Conservation (phyloP, 2,888 invertebrate species). For the Belgica antarctica region DNA sequence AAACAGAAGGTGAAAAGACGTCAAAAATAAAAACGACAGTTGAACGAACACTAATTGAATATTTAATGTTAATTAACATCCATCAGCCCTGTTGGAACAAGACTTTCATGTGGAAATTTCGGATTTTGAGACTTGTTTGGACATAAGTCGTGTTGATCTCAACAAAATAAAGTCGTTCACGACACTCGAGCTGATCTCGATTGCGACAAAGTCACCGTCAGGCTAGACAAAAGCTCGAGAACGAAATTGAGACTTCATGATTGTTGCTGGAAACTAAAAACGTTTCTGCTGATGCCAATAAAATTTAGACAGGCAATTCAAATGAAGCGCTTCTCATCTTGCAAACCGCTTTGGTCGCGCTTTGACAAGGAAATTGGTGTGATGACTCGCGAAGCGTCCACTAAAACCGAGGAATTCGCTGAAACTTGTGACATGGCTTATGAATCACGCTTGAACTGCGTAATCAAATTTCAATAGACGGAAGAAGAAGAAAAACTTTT, state of each 20-base stretch:
- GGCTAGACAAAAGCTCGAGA: too few relatives aligned
- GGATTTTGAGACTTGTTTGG: too few relatives aligned
- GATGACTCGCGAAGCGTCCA: background rate
- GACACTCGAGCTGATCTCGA: too few relatives aligned
- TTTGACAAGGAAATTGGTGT: background rate
- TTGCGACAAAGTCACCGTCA: too few relatives aligned
- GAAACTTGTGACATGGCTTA: background rate
- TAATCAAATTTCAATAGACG: background rate
- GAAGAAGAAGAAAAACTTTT: too few relatives aligned
- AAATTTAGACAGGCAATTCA: background rate
- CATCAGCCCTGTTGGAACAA: background rate
- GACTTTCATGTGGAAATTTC: too few relatives aligned
- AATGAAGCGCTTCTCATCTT: constrained; percentile 21
- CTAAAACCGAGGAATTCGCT: too few relatives aligned
- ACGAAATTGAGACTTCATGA: too few relatives aligned
- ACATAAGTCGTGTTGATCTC: too few relatives aligned
- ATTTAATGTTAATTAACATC: constrained; percentile 25
- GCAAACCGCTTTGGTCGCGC: background rate
- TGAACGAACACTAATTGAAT: constrained; percentile 25
- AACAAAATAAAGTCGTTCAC: background rate
- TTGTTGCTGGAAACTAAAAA: too few relatives aligned
- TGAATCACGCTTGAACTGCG: background rate
- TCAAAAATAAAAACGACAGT: background rate
- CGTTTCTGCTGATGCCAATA: too few relatives aligned
- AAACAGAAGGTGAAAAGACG: background rate